These are phyloP conservation scores for Cladopsammia gracilis DNA, from an alignment of 64 coral and sea anemone species.

Conservation along the genomic window DNA sequence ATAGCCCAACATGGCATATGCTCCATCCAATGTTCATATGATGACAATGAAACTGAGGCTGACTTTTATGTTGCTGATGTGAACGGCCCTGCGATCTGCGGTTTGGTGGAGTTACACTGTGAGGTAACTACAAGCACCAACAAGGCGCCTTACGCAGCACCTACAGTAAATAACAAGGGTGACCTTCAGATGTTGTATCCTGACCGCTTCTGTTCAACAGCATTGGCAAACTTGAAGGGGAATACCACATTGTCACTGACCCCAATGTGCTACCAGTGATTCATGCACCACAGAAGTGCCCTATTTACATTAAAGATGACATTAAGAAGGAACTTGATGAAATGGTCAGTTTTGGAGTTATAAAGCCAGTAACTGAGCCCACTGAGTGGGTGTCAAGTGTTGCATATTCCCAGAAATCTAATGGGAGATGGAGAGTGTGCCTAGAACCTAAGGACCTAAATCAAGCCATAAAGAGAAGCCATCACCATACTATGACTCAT, in stretches of 20 bases:
- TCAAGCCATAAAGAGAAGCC: background rate
- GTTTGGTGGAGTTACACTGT: background rate
- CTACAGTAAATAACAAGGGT: background rate
- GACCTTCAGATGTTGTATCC: background rate
- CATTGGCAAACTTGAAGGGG: background rate
- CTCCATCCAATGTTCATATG: background rate
- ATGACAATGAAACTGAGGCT: background rate
- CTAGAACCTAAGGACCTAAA: constrained; percentile 27
- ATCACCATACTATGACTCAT: constrained; percentile 17
- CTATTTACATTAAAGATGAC: constrained; percentile 1
- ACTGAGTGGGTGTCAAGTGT: background rate
- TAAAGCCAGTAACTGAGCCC: background rate
- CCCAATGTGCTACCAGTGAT: background rate
- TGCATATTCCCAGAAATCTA: background rate
- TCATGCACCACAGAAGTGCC: background rate
- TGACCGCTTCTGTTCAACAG: background rate
- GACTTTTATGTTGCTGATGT: constrained; percentile 27
- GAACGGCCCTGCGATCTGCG: background rate
- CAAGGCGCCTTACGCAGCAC: background rate
- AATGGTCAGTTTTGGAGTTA: constrained; percentile 8
- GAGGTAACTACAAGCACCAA: background rate
- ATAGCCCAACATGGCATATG: constrained; percentile 18
- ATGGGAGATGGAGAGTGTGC: constrained; percentile 6
- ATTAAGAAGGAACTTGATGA: background rate
- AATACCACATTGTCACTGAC: constrained; percentile 48